Evolutionary conservation across 1,140 invertebrate genomes (phyloP).

Genomic region (Zaprionus vittiger): DNA sequence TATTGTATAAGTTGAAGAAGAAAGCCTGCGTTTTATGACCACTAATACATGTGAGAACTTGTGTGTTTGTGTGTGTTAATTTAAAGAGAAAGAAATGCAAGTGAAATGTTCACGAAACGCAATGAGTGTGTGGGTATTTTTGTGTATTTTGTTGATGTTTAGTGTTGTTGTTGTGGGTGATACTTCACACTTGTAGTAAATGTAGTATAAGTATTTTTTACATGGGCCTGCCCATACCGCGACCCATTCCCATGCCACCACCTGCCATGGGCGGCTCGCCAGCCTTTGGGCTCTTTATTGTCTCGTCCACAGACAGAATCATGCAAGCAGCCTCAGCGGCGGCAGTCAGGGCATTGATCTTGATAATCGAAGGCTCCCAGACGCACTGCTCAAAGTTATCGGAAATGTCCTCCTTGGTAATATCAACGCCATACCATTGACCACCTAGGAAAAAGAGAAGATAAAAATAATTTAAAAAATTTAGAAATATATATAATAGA

Average conservation of each 20-base stretch:
- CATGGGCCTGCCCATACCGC: slow-evolving; percentile 90
- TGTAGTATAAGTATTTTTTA: slow-evolving; percentile 52
- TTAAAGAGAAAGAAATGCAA: slow-evolving; percentile 62
- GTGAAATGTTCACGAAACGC: slow-evolving; percentile 42
- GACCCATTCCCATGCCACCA: slow-evolving; percentile 85
- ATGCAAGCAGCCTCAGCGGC: slow-evolving; percentile 98
- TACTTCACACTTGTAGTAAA: slow-evolving; percentile 27
- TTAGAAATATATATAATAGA: background rate
- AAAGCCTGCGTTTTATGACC: slow-evolving; percentile 51
- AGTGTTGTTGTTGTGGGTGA: slow-evolving; percentile 31
- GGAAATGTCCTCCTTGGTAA: slow-evolving; percentile 95
- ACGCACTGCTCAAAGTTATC: slow-evolving; percentile 98
- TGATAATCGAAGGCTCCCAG: slow-evolving; percentile 99
- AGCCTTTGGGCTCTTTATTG: slow-evolving; percentile 96
- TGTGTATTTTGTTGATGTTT: slow-evolving; percentile 49
- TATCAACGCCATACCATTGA: slow-evolving; percentile 98
- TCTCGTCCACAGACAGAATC: slow-evolving; percentile 99
- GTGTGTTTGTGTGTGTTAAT: slow-evolving; percentile 65
- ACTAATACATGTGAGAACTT: slow-evolving; percentile 64
- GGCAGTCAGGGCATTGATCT: slow-evolving; percentile 98
- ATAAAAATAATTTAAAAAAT: slow-evolving; percentile 26
- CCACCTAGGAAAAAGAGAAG: slow-evolving; percentile 84
- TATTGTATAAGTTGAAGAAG: slow-evolving; percentile 52
- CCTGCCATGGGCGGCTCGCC: slow-evolving; percentile 86
- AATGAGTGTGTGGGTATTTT: slow-evolving; percentile 30